These are phyloP conservation scores for Andricus grossulariae DNA, from an alignment of 1,140 invertebrate species.

Conservation along the genomic window DNA sequence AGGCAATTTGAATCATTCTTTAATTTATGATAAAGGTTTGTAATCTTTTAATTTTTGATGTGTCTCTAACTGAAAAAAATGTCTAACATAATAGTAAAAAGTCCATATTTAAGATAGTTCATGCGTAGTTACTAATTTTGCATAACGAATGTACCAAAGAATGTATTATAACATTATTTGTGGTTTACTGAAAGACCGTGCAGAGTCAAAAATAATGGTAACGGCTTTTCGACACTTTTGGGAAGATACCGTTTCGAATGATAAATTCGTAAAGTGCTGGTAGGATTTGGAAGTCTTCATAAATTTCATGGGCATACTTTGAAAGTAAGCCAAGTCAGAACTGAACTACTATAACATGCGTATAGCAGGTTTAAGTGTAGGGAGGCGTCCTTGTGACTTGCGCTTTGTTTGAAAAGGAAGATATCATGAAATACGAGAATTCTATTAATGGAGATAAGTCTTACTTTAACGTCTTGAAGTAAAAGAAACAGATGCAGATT, in stretches of 20 bases:
- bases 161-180: too few relatives aligned
- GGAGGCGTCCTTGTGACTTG: conserved; percentile 24
- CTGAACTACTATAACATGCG: conserved; percentile 16
- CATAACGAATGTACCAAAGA: too few relatives aligned
- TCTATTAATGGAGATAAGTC: conserved; percentile 20
- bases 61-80: too few relatives aligned
- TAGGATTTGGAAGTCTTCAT: conserved; percentile 37
- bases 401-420: conserved; percentile 18
- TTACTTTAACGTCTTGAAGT: conserved; percentile 2
- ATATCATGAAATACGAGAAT: conserved; percentile 26
- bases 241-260: conserved; percentile 2
- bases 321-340: conserved; percentile 21
- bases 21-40: too few relatives aligned
- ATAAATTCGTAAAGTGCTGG: conserved; percentile 37
- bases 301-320: conserved; percentile 38
- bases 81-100: too few relatives aligned
- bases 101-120: too few relatives aligned
- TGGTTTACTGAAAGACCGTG: too few relatives aligned
- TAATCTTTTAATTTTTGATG: too few relatives aligned
- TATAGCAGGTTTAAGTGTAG: conserved; percentile 24
- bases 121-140: too few relatives aligned
- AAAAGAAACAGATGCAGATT: conserved; percentile 12
- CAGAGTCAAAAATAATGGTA: too few relatives aligned
- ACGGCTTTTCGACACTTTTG: conserved; percentile 5
- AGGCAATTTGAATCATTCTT: too few relatives aligned